A percentile compares a stretch with the other conserved stretches of the same genome.
Evolutionary conservation across 2,113 vertebrate genomes (phyloP).

Genomic region (Potamarius usumacintae): DNA sequence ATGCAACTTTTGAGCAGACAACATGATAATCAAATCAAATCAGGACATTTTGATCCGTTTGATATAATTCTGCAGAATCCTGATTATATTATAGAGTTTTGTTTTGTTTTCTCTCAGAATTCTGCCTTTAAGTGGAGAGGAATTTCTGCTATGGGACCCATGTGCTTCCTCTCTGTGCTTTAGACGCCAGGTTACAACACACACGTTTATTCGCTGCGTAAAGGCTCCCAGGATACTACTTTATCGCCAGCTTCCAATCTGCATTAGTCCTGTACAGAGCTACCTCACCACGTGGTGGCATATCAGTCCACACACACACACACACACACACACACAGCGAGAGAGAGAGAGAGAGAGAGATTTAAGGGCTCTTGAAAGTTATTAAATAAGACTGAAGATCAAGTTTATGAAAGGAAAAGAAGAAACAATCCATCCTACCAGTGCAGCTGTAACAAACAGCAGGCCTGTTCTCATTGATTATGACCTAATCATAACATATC

Average conservation of each 20-base stretch:
- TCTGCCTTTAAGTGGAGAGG: slow-evolving; percentile 34
- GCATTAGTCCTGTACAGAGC: background rate
- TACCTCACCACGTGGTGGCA: slow-evolving; percentile 51
- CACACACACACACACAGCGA: slow-evolving; percentile 6
- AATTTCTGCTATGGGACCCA: slow-evolving; percentile 47
- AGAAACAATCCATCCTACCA: background rate
- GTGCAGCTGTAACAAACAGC: background rate
- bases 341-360: slow-evolving; percentile 17
- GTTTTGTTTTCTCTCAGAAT: background rate
- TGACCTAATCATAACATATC: background rate
- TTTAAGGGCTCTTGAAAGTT: background rate
- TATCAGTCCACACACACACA: slow-evolving; percentile 13
- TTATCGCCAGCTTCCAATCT: background rate
- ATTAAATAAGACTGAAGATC: background rate
- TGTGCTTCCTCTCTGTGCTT: slow-evolving; percentile 15
- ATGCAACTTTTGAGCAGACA: background rate
- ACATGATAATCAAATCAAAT: background rate
- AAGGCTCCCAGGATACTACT: background rate
- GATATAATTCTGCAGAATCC: background rate
- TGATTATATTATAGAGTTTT: background rate
- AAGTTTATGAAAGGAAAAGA: background rate
- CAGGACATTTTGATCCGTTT: background rate
- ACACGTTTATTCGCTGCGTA: background rate
- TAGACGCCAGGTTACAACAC: slow-evolving; percentile 11
- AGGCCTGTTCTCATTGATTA: background rate